These are phyloP conservation scores for Dynastes grantii DNA, from an alignment of 2,888 invertebrate species.

Conservation along the genomic window DNA sequence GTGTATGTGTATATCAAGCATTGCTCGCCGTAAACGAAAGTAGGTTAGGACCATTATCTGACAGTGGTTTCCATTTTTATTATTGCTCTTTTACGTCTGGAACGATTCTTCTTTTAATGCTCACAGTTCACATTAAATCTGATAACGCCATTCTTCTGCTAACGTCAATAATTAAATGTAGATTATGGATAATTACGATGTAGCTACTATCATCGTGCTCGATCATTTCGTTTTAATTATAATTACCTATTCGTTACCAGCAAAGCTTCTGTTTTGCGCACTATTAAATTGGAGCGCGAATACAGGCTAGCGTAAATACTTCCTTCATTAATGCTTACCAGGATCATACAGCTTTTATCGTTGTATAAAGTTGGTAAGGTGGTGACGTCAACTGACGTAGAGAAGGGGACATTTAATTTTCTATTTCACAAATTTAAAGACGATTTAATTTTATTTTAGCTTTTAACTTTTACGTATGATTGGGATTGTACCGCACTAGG, in stretches of 20 bases:
- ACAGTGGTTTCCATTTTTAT: slow-evolving; percentile 43
- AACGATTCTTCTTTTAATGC: slow-evolving; percentile 36
- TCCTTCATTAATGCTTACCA: background rate
- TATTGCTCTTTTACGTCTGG: slow-evolving; percentile 35
- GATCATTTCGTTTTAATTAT: slow-evolving; percentile 35
- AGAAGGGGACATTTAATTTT: too few species aligned
- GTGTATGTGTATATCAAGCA: slow-evolving; percentile 29
- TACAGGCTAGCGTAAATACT: background rate
- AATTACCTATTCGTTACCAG: slow-evolving; percentile 21
- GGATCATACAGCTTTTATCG: too few species aligned
- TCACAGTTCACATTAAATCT: slow-evolving; percentile 38
- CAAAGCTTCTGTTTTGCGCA: slow-evolving; percentile 18
- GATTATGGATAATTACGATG: slow-evolving; percentile 37
- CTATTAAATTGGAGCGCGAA: background rate
- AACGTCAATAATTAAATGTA: slow-evolving; percentile 42
- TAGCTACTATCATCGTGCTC: background rate
- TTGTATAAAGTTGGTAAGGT: too few species aligned
- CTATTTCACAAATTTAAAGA: too few species aligned
- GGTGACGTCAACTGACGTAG: too few species aligned
- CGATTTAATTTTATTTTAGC: too few species aligned
- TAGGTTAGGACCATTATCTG: slow-evolving; percentile 36
- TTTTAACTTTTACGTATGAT: too few species aligned
- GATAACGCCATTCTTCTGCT: slow-evolving; percentile 36
- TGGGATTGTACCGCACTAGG: too few species aligned
- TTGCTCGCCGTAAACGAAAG: slow-evolving; percentile 5